These are phyloP conservation scores for Pteropus alecto DNA, from an alignment of 2,113 vertebrate species.

Conservation along the genomic window DNA sequence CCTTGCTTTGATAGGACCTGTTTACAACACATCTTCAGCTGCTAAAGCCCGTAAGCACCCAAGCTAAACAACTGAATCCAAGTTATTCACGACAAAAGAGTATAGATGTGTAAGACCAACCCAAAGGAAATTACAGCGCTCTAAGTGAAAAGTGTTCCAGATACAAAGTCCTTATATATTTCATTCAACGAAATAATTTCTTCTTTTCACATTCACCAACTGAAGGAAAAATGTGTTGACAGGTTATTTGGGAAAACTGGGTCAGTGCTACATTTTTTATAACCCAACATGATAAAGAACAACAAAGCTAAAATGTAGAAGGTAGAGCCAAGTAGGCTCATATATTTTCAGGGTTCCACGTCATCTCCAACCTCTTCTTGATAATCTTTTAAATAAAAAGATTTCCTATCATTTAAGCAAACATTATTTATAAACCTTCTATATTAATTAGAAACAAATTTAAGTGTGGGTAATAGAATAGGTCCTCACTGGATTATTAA, in stretches of 20 bases:
- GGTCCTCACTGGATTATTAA: neutral
- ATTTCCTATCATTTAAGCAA: neutral
- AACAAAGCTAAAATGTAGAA: neutral
- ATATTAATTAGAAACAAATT: neutral
- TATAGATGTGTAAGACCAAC: neutral
- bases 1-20: neutral
- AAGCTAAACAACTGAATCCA: neutral
- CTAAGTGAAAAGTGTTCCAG: neutral
- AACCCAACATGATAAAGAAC: neutral
- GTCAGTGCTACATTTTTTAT: neutral
- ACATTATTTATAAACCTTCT: neutral
- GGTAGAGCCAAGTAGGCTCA: neutral
- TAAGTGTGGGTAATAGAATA: neutral
- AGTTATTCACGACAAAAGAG: neutral
- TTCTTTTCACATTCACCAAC: constrained; percentile 4
- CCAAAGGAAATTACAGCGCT: neutral
- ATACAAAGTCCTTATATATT: neutral
- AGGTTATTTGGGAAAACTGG: constrained; percentile 30
- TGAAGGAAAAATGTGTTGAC: neutral
- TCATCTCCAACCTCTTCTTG: neutral
- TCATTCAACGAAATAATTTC: neutral
- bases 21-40: neutral
- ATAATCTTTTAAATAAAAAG: constrained; percentile 20
- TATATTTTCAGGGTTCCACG: neutral
- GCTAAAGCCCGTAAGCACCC: neutral